Evolutionary conservation across 2,888 invertebrate species (phyloP).

Genomic region (Sinotaia quadrata): DNA sequence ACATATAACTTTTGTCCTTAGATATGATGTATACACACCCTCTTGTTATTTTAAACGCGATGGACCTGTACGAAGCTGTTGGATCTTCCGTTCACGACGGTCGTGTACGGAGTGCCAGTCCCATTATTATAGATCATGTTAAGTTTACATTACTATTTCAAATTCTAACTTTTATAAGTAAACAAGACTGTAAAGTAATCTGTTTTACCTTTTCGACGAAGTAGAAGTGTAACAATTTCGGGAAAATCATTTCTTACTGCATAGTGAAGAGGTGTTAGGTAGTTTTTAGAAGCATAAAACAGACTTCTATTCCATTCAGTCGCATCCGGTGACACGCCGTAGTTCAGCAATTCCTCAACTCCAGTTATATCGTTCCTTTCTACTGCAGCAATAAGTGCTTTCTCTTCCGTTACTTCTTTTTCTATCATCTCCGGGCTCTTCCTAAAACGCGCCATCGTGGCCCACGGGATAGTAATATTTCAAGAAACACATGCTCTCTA

Average conservation of each 20-base stretch:
- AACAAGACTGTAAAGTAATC: neutral
- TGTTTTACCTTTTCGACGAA: conserved; percentile 55
- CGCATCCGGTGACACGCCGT: conserved; percentile 62
- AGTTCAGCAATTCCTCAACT: conserved; percentile 47
- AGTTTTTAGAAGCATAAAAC: conserved; percentile 69
- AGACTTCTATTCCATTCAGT: conserved; percentile 64
- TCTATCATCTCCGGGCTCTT: neutral
- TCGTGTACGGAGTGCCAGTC: no score
- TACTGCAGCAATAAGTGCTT: neutral
- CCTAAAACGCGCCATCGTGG: no score
- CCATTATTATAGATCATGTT: no score
- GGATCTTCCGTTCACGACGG: no score
- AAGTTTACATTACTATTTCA: no score
- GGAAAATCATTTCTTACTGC: conserved; percentile 51
- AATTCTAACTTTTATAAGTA: no score
- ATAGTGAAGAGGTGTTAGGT: conserved; percentile 65
- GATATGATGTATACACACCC: no score
- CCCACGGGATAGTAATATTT: no score
- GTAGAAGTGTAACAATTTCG: conserved; percentile 51
- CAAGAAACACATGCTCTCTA: no score
- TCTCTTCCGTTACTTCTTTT: neutral
- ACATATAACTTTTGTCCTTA: no score
- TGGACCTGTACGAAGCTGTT: no score
- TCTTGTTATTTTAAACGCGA: no score
- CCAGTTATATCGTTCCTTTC: neutral